These are phyloP conservation scores for Luscinia luscinia DNA, from an alignment of 2,797 vertebrate genomes.

Conservation along the genomic window DNA sequence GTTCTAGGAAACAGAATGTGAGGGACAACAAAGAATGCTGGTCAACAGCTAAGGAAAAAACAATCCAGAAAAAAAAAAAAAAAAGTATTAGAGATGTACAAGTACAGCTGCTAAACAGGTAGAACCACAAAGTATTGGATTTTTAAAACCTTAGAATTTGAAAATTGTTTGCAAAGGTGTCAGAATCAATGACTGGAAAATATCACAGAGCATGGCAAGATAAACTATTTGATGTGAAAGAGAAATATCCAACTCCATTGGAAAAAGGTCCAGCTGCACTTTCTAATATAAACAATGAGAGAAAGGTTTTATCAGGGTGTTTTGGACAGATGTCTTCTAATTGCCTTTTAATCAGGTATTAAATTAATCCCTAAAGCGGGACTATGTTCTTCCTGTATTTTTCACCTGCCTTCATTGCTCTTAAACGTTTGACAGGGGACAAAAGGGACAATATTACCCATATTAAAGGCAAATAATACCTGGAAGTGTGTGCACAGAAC, in stretches of 20 bases:
- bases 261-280: background rate
- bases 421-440: background rate
- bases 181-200: background rate
- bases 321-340: slow-evolving; percentile 10
- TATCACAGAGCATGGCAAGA: background rate
- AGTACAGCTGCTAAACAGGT: background rate
- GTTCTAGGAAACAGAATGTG: background rate
- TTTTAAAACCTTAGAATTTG: background rate
- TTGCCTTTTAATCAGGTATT: background rate
- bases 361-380: background rate
- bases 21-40: background rate
- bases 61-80: background rate
- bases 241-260: background rate
- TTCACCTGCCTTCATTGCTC: background rate
- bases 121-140: background rate
- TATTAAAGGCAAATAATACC: background rate
- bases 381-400: background rate
- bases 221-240: background rate
- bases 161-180: background rate
- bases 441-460: background rate
- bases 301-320: background rate
- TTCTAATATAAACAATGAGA: background rate
- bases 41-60: background rate
- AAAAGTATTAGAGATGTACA: background rate
- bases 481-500: background rate